Evolutionary conservation across 2,113 vertebrate genomes (phyloP).

Genomic region (Tenrec ecaudatus): DNA sequence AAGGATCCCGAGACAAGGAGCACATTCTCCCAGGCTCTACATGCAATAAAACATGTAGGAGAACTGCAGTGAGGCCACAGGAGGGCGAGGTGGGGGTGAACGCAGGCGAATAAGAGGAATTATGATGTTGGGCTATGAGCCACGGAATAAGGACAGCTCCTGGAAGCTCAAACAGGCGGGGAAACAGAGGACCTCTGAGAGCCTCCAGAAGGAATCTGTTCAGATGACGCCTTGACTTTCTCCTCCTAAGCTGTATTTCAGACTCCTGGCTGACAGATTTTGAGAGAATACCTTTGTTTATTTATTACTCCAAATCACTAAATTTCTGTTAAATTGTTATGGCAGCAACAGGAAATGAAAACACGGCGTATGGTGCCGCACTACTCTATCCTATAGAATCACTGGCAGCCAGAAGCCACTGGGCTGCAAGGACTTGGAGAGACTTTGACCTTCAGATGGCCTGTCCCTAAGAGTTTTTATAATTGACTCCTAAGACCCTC

Average conservation of each 20-base stretch:
- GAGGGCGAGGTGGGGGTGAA: background rate
- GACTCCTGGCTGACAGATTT: background rate
- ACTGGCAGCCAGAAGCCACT: background rate
- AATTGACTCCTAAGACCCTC: background rate
- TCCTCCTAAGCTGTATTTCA: background rate
- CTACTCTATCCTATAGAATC: background rate
- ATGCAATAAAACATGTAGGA: background rate
- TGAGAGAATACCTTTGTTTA: background rate
- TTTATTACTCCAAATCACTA: too few species aligned
- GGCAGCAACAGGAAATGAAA: too few species aligned
- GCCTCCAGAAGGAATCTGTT: background rate
- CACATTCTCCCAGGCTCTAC: background rate
- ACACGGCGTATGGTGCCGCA: background rate
- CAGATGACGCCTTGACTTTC: background rate
- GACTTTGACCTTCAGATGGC: background rate
- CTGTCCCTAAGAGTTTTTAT: background rate
- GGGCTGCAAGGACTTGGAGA: background rate
- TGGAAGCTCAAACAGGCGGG: background rate
- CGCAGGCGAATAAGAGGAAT: background rate
- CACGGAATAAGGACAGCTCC: background rate
- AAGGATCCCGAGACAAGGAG: constrained; percentile 28
- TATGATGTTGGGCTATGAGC: background rate
- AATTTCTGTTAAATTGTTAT: too few species aligned
- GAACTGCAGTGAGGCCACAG: background rate
- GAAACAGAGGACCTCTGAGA: background rate